phyloP scores from a whole-genome alignment of 2,888 invertebrate genomes.

The Drosophila nigricruria region DNA sequence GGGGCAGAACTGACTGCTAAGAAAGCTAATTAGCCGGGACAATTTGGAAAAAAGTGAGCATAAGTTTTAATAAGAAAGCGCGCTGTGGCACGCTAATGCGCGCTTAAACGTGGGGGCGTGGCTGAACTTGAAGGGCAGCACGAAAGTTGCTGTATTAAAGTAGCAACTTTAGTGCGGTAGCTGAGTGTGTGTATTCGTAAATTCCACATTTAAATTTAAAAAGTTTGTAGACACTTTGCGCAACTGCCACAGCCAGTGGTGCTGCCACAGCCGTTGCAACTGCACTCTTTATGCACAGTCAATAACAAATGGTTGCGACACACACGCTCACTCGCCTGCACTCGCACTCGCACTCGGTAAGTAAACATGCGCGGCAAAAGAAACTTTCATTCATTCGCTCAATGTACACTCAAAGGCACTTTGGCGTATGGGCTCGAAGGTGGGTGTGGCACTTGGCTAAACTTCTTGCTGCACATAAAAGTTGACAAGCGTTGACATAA shows the following conservation, averaged over 20 bases:
- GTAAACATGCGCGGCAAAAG: constrained; percentile 27
- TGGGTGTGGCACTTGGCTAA: constrained; percentile 50
- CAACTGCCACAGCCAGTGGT: constrained; percentile 27
- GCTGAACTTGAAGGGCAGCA: constrained; percentile 17
- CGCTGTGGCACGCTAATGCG: constrained; percentile 47
- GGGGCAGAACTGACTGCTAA: constrained; percentile 19
- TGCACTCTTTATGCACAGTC: constrained; percentile 61
- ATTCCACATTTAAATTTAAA: constrained; percentile 75
- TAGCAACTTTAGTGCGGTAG: constrained; percentile 18
- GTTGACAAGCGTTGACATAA: constrained; percentile 81
- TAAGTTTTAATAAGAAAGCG: constrained; percentile 66
- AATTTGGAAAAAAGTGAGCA: constrained; percentile 60
- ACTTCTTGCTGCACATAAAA: constrained; percentile 62
- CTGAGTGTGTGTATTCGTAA: constrained; percentile 23
- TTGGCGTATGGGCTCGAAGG: constrained; percentile 16
- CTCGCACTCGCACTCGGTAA: constrained; percentile 5
- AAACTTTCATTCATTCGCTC: constrained; percentile 69
- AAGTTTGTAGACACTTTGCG: constrained; percentile 56
- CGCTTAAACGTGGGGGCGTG: constrained; percentile 47
- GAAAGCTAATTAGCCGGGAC: constrained; percentile 71
- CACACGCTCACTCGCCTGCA: constrained; percentile 7
- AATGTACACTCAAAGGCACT: constrained; percentile 74
- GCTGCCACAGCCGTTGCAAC: constrained; percentile 1
- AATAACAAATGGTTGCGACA: constrained; percentile 56
- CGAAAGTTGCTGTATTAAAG: constrained; percentile 57